phyloP scores from a whole-genome alignment of 2,888 invertebrate species.

The Allolobophora icterica region DNA sequence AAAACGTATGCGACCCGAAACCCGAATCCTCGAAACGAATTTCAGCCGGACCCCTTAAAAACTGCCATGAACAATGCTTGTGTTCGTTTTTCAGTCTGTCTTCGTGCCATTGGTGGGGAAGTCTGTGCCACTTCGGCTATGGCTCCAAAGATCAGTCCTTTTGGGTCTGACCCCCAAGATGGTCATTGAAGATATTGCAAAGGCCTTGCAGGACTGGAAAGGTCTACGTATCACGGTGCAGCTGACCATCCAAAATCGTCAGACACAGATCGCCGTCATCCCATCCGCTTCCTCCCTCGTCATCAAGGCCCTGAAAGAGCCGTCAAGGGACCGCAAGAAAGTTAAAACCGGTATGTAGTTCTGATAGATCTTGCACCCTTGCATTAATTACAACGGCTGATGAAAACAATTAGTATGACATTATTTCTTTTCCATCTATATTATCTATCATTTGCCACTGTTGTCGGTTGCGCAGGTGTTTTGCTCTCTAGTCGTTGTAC shows the following conservation, averaged over 20 bases:
- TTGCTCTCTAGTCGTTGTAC: no score
- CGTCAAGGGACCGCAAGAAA: constrained; percentile 98
- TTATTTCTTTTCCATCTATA: no score
- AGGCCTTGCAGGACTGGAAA: constrained; percentile 98
- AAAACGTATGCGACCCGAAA: no score
- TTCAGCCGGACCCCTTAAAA: no score
- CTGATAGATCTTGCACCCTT: no score
- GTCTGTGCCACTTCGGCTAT: constrained; percentile 98
- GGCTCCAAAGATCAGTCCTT: constrained; percentile 99
- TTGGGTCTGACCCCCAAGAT: constrained; percentile 97
- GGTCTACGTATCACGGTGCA: constrained; percentile 97
- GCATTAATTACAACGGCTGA: no score
- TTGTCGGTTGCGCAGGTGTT: no score
- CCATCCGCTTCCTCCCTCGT: constrained; percentile 97
- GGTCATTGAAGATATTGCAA: constrained; percentile 99
- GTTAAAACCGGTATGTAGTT: constrained; percentile 84
- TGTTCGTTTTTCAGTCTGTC: constrained; percentile 76
- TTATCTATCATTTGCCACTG: no score
- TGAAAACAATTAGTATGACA: no score
- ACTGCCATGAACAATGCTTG: neutral
- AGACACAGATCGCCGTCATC: constrained; percentile 94
- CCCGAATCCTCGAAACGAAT: no score
- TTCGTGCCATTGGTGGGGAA: constrained; percentile 98
- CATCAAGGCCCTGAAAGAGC: constrained; percentile 97
- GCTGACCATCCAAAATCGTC: constrained; percentile 88